Conservation (phyloP, 2,797 vertebrate species). For the Sebastes kiyomatsui region DNA sequence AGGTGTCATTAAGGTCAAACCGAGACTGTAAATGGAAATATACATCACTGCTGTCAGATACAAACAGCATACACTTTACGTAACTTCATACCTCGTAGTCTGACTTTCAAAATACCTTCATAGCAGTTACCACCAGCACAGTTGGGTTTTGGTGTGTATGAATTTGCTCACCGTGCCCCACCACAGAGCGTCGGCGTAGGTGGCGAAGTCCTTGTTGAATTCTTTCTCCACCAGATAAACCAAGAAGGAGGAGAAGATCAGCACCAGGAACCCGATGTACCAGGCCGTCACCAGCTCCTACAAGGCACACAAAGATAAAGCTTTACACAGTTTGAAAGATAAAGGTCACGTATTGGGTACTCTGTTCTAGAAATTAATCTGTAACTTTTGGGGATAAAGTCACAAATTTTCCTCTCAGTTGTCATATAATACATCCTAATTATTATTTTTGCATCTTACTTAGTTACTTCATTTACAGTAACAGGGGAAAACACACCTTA, state of each 20-base stretch:
- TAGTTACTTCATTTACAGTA: not conserved
- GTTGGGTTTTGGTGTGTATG: not conserved
- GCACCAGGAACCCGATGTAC: constrained; percentile 99
- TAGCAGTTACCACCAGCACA: not conserved
- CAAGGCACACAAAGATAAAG: not conserved
- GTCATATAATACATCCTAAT: not conserved
- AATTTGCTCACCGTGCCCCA: constrained; percentile 96
- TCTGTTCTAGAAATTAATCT: no score
- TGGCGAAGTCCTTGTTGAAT: constrained; percentile 95
- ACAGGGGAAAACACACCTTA: not conserved
- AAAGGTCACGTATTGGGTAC: not conserved
- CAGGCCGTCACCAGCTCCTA: constrained; percentile 99
- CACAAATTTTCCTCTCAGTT: not conserved
- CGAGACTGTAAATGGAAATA: constrained; percentile 40
- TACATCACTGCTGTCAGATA: constrained; percentile 22
- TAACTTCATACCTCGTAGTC: not conserved
- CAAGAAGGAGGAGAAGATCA: constrained; percentile 99
- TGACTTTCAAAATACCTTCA: not conserved
- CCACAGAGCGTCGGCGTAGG: constrained; percentile 98
- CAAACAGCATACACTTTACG: not conserved
- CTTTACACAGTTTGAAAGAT: not conserved
- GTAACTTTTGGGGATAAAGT: no score
- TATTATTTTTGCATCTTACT: not conserved
- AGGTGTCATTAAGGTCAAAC: constrained; percentile 42
- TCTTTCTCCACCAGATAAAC: constrained; percentile 99